These are phyloP conservation scores for Pocillopora verrucosa DNA, from an alignment of 64 coral and sea anemone species.

Conservation along the genomic window DNA sequence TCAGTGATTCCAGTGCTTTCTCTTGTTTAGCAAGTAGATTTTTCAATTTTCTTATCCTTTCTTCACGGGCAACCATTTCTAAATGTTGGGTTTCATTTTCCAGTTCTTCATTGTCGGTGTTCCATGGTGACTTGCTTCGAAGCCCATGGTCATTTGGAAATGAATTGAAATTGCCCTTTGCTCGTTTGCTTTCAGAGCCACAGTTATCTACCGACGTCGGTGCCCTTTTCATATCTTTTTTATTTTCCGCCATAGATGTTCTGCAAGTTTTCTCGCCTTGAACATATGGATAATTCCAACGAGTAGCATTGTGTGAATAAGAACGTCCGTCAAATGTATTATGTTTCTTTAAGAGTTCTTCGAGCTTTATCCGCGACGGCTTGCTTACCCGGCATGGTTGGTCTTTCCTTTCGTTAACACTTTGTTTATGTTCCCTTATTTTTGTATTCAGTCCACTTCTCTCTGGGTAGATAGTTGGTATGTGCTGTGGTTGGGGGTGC, in stretches of 20 bases:
- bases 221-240: background rate
- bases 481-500: background rate
- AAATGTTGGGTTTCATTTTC: background rate
- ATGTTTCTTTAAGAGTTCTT: background rate
- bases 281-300: background rate
- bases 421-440: background rate
- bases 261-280: background rate
- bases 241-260: background rate
- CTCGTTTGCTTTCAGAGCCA: background rate
- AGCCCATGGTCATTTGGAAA: background rate
- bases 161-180: background rate
- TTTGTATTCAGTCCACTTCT: background rate
- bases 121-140: background rate
- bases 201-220: background rate
- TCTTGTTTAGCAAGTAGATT: background rate
- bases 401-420: background rate
- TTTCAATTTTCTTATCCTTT: slow-evolving; percentile 12
- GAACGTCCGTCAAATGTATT: background rate
- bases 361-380: background rate
- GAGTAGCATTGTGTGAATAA: background rate
- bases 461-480: background rate
- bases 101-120: background rate
- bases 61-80: background rate
- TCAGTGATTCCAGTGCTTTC: background rate
- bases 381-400: background rate